Conservation (phyloP, 2,797 vertebrate species). For the Amniataba percoides region DNA sequence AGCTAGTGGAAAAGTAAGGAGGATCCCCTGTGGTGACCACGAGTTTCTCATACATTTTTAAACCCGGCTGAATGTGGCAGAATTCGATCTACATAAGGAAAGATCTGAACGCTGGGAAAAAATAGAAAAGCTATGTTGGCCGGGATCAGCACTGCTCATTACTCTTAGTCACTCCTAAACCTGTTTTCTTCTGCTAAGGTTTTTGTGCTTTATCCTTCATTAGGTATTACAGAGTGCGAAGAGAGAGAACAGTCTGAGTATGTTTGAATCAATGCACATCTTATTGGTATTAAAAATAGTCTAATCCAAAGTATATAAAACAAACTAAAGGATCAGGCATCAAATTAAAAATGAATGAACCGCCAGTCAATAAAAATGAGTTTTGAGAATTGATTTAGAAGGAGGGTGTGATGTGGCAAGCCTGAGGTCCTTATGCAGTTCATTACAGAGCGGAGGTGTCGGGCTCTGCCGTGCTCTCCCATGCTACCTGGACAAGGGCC, state of each 20-base stretch:
- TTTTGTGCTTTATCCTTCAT: conserved; percentile 2
- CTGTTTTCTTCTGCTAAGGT: not conserved
- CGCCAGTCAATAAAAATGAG: not conserved
- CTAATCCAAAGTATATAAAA: not conserved
- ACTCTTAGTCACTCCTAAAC: not conserved
- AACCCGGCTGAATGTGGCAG: conserved; percentile 19
- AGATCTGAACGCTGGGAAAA: conserved; percentile 4
- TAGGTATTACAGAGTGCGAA: not conserved
- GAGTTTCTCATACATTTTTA: conserved; percentile 1
- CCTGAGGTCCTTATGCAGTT: not conserved
- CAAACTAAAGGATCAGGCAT: not conserved
- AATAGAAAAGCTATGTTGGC: not conserved
- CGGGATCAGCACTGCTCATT: not conserved
- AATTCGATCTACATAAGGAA: not conserved
- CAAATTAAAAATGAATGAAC: not conserved
- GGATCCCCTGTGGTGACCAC: not conserved
- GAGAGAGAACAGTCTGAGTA: not conserved
- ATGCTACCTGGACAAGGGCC: not conserved
- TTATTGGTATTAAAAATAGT: not conserved
- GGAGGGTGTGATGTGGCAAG: not conserved
- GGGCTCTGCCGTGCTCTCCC: not conserved
- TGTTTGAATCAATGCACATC: not conserved
- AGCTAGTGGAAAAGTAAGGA: not conserved
- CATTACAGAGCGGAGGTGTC: not conserved
- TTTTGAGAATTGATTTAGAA: not conserved